Conservation (phyloP, 2,797 vertebrate genomes). For the Aeoliscus strigatus region DNA sequence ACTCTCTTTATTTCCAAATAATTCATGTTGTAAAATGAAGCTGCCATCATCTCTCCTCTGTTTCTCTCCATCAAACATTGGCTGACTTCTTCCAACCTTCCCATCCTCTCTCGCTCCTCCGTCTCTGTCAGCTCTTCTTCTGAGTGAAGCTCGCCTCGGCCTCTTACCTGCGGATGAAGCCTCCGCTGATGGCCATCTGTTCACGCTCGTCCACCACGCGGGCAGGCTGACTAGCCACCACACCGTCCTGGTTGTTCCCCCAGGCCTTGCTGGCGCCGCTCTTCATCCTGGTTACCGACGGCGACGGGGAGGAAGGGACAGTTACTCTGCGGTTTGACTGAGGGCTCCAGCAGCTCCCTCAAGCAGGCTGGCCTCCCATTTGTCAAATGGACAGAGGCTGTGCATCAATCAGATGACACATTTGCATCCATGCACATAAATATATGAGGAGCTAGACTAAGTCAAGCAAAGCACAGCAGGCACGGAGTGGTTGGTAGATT, state of each 20-base stretch:
- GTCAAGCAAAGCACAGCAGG: conserved; percentile 73
- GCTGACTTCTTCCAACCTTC: too few relatives aligned
- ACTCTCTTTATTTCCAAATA: too few relatives aligned
- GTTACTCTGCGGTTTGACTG: conserved; percentile 26
- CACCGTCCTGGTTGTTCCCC: conserved; percentile 97
- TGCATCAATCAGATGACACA: conserved; percentile 42
- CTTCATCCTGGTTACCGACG: conserved; percentile 88
- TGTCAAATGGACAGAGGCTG: conserved; percentile 5
- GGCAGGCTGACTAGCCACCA: conserved; percentile 98
- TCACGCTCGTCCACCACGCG: conserved; percentile 97
- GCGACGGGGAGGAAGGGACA: conserved; percentile 43
- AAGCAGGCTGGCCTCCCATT: conserved; percentile 39
- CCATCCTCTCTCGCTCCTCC: too few relatives aligned
- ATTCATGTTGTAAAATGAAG: too few relatives aligned
- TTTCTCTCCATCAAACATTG: too few relatives aligned
- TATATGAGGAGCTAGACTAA: conserved; percentile 65
- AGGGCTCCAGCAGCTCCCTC: conserved; percentile 20
- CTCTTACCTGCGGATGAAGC: conserved; percentile 97
- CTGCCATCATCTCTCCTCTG: too few relatives aligned
- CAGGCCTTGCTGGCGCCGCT: conserved; percentile 98
- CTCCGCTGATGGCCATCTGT: conserved; percentile 99
- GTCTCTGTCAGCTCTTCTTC: too few relatives aligned
- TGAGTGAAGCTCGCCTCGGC: too few relatives aligned
- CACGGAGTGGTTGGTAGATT: conserved; percentile 50
- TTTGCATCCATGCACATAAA: conserved; percentile 69